phyloP scores from a whole-genome alignment of 2,797 vertebrate genomes.

The Graptemys geographica region DNA sequence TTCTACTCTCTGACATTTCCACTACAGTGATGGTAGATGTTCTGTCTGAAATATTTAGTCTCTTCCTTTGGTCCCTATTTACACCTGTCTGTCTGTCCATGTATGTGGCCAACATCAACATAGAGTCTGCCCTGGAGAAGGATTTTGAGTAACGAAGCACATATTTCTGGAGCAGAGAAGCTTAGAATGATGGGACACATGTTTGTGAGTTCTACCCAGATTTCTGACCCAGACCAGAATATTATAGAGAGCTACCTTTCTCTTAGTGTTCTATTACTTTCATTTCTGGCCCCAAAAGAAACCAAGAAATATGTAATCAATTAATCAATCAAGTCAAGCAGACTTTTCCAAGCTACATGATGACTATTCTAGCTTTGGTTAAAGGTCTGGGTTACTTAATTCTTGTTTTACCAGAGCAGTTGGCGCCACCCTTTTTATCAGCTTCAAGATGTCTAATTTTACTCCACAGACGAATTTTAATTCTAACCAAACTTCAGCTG shows the following conservation, averaged over 20 bases:
- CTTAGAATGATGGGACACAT: rapidly evolving
- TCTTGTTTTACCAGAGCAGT: not conserved
- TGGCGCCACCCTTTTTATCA: rapidly evolving
- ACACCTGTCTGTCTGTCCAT: not conserved
- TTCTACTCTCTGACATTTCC: not conserved
- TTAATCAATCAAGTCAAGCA: not conserved
- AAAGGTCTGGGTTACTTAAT: rapidly evolving
- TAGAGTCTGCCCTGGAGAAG: not conserved
- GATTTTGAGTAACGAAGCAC: not conserved
- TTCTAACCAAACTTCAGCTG: not conserved
- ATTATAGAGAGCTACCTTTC: not conserved
- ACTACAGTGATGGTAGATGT: not conserved
- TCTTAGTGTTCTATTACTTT: not conserved
- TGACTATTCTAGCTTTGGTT: not conserved
- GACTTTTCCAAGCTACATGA: not conserved
- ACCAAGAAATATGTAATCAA: not conserved
- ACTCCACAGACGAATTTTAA: not conserved
- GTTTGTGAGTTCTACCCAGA: not conserved
- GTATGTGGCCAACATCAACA: not conserved
- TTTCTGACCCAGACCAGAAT: not conserved
- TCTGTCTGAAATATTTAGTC: not conserved
- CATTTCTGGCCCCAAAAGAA: not conserved
- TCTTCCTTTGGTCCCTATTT: not conserved
- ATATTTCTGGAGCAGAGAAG: not conserved
- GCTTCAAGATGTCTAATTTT: rapidly evolving